Percentiles rank a stretch among this genome's conserved stretches.
These are phyloP conservation scores for Epizoanthus stellaris DNA, from an alignment of 92 coral and sea anemone species.

Conservation along the genomic window DNA sequence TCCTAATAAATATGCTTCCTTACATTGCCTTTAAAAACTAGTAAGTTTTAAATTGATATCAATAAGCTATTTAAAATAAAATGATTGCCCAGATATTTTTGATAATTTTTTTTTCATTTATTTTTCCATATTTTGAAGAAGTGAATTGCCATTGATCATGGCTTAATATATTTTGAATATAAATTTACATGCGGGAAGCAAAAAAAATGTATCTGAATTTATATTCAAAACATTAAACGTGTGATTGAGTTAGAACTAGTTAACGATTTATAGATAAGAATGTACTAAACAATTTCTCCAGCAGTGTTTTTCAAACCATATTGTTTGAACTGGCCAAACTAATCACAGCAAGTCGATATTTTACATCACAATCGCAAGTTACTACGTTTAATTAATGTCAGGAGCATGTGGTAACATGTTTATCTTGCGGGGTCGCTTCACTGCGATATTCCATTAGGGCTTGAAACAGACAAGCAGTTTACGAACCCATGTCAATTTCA, in stretches of 20 bases:
- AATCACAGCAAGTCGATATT: conserved; percentile 30
- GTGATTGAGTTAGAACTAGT: conserved; percentile 8
- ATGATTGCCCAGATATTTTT: not conserved
- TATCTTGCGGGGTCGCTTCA: conserved; percentile 43
- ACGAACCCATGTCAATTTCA: conserved; percentile 29
- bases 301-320: no score
- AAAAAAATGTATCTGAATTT: conserved; percentile 8
- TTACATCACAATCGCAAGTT: conserved; percentile 47
- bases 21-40: not conserved
- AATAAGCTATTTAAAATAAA: not conserved
- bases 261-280: conserved; percentile 1
- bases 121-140: conserved; percentile 14
- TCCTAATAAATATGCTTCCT: not conserved
- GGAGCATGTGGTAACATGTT: conserved; percentile 93
- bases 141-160: conserved; percentile 38
- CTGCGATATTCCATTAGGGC: conserved; percentile 27
- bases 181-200: conserved; percentile 12
- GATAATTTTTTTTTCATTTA: not conserved
- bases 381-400: conserved; percentile 57
- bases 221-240: conserved; percentile 22
- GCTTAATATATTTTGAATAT: conserved; percentile 20
- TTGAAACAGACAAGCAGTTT: conserved; percentile 22
- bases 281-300: not conserved
- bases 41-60: not conserved
- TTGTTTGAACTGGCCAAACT: no score